Evolutionary conservation across 2,888 invertebrate species (phyloP).

Genomic region (Acleris literana): DNA sequence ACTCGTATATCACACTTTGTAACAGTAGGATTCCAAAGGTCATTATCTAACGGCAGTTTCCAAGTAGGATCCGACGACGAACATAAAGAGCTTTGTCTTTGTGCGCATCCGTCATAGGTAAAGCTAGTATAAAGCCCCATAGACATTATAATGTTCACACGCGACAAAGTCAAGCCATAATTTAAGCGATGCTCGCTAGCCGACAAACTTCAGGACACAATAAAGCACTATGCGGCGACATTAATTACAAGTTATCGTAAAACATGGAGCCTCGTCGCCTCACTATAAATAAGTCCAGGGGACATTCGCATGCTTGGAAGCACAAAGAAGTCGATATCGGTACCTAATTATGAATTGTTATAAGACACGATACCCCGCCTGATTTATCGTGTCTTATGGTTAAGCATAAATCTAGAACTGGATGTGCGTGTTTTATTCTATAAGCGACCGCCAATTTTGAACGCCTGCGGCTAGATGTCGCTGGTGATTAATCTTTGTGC

Average conservation of each 20-base stretch:
- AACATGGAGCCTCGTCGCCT: slow-evolving; percentile 36
- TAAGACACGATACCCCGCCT: slow-evolving; percentile 58
- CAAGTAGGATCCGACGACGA: slow-evolving; percentile 31
- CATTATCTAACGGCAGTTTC: slow-evolving; percentile 34
- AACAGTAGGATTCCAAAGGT: slow-evolving; percentile 26
- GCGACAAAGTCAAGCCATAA: slow-evolving; percentile 38
- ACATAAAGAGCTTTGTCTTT: slow-evolving; percentile 30
- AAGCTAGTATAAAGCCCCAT: slow-evolving; percentile 30
- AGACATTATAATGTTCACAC: slow-evolving; percentile 32
- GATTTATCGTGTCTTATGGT: slow-evolving; percentile 61
- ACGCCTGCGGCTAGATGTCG: slow-evolving; percentile 56
- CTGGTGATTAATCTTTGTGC: slow-evolving; percentile 60
- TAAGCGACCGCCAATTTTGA: slow-evolving; percentile 51
- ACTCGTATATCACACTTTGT: slow-evolving; percentile 10
- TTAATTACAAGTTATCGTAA: slow-evolving; percentile 44
- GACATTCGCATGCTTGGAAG: slow-evolving; percentile 64
- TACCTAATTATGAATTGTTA: slow-evolving; percentile 66
- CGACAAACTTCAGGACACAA: slow-evolving; percentile 40
- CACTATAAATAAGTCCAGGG: slow-evolving; percentile 59
- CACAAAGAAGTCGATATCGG: slow-evolving; percentile 69
- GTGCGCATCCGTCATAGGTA: slow-evolving; percentile 34
- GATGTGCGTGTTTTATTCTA: slow-evolving; percentile 42
- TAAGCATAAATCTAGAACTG: slow-evolving; percentile 48
- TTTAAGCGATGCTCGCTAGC: slow-evolving; percentile 37
- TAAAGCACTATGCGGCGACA: slow-evolving; percentile 40